These are phyloP conservation scores for Dreissena rostriformis DNA, from an alignment of 1,140 invertebrate genomes.

Conservation along the genomic window DNA sequence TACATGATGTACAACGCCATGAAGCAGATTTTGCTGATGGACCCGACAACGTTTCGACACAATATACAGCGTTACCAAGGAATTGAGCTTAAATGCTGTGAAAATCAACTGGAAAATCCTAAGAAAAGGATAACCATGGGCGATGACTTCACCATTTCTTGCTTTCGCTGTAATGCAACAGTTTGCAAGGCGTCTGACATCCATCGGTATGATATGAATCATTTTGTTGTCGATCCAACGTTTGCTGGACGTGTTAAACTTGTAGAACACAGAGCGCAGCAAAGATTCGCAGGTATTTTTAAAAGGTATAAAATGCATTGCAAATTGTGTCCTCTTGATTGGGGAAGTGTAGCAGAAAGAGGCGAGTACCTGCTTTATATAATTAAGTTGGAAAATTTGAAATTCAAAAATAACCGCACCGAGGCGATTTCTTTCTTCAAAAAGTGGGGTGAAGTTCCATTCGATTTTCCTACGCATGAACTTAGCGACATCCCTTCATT, in stretches of 20 bases:
- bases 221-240: conserved; percentile 12
- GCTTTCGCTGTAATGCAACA: not conserved
- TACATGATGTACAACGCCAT: conserved; percentile 27
- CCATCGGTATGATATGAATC: not conserved
- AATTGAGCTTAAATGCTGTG: not conserved
- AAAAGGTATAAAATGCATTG: conserved; percentile 42
- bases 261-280: not conserved
- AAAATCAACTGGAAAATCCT: not conserved
- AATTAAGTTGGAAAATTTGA: conserved; percentile 23
- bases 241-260: not conserved
- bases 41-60: conserved; percentile 2
- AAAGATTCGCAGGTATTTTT: conserved; percentile 2
- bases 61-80: not conserved
- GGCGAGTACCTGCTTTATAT: not conserved
- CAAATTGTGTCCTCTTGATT: conserved; percentile 28
- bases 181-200: conserved; percentile 3
- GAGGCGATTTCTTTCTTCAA: not conserved
- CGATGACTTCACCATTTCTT: conserved; percentile 4
- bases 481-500: not conserved
- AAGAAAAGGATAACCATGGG: conserved; percentile 1
- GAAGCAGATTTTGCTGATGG: not conserved
- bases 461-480: not conserved
- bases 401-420: not conserved
- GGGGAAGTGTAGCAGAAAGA: conserved; percentile 19
- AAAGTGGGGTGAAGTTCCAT: conserved; percentile 20